phyloP scores from a whole-genome alignment of 1,140 invertebrate genomes.

The Aphidius ervi region DNA sequence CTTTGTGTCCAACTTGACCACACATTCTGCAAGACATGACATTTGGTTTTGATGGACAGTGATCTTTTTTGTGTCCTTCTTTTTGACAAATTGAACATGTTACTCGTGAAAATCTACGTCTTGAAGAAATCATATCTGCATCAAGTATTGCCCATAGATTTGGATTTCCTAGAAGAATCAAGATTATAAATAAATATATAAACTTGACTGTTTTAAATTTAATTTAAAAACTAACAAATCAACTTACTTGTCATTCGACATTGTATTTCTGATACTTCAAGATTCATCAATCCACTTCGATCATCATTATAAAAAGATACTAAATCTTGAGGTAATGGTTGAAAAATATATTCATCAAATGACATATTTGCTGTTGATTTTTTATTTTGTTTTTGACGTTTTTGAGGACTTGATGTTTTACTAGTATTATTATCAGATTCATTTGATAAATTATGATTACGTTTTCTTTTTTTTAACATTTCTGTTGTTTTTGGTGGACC shows the following conservation, averaged over 20 bases:
- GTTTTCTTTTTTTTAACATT: too few species aligned
- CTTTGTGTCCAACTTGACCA: slow-evolving; percentile 58
- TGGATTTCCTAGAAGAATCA: slow-evolving; percentile 42
- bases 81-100: slow-evolving; percentile 59
- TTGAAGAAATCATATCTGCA: slow-evolving; percentile 34
- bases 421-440: too few species aligned
- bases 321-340: slow-evolving; percentile 50
- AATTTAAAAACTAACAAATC: background rate
- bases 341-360: slow-evolving; percentile 33
- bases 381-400: slow-evolving; percentile 15
- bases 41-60: slow-evolving; percentile 44
- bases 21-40: slow-evolving; percentile 59
- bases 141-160: slow-evolving; percentile 48
- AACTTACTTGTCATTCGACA: slow-evolving; percentile 58
- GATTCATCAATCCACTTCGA: slow-evolving; percentile 58
- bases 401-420: slow-evolving; percentile 2
- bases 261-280: slow-evolving; percentile 50
- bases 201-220: slow-evolving; percentile 11
- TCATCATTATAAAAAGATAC: slow-evolving; percentile 60
- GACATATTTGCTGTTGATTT: slow-evolving; percentile 1
- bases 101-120: slow-evolving; percentile 32
- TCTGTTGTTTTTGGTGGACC: too few species aligned
- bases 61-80: slow-evolving; percentile 51
- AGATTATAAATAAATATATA: background rate
- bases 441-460: too few species aligned